These are phyloP conservation scores for Poeciliopsis infans DNA, from an alignment of 2,797 vertebrate species.

Conservation along the genomic window DNA sequence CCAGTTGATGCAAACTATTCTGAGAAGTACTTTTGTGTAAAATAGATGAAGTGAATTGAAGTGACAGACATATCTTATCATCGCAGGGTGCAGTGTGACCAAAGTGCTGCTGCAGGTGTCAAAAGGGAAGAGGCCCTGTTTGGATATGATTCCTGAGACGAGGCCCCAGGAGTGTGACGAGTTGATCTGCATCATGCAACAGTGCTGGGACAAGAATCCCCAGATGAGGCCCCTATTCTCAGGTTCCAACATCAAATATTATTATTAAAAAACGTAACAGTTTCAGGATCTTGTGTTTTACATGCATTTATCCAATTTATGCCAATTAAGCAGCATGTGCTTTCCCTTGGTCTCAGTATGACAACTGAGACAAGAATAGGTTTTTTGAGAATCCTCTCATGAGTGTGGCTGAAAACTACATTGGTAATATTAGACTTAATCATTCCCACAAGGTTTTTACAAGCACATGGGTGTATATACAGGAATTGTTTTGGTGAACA, in stretches of 20 bases:
- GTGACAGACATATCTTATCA: constrained; percentile 13
- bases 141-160: constrained; percentile 76
- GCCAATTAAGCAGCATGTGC: background rate
- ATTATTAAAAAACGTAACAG: background rate
- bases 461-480: constrained; percentile 20
- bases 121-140: constrained; percentile 80
- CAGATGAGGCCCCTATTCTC: constrained; percentile 83
- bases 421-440: constrained; percentile 5
- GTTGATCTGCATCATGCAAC: constrained; percentile 84
- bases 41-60: background rate
- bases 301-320: background rate
- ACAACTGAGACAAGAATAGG: background rate
- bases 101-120: constrained; percentile 84
- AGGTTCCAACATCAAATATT: constrained; percentile 67
- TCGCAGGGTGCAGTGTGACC: constrained; percentile 84
- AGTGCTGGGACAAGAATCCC: constrained; percentile 85
- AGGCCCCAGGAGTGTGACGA: constrained; percentile 83
- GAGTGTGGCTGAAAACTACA: background rate
- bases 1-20: background rate
- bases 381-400: background rate
- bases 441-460: constrained; percentile 19
- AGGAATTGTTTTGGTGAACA: constrained; percentile 37
- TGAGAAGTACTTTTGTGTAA: background rate
- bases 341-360: background rate
- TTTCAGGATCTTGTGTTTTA: background rate